These are phyloP conservation scores for Pelvicachromis taeniatus DNA, from an alignment of 2,113 vertebrate genomes.

Conservation along the genomic window DNA sequence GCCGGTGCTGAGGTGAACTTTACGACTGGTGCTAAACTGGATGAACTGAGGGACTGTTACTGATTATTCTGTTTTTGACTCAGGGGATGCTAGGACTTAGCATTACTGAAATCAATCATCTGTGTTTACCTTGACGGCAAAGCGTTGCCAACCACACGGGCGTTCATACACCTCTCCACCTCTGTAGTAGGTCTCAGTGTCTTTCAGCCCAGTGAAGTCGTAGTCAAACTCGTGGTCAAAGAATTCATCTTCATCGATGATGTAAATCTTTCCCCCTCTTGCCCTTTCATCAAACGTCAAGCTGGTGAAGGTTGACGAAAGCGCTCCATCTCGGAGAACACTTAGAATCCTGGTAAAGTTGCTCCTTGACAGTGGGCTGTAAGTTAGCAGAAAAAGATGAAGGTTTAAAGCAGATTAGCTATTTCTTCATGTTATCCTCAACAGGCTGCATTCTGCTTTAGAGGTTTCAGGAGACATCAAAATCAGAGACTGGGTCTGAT, in stretches of 20 bases:
- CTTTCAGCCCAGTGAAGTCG: background rate
- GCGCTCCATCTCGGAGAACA: fast-evolving
- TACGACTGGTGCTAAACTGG: background rate
- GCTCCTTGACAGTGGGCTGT: background rate
- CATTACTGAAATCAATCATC: background rate
- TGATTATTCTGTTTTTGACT: background rate
- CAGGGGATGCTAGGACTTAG: background rate
- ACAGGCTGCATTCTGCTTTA: background rate
- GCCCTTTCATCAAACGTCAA: fast-evolving
- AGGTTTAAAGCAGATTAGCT: background rate
- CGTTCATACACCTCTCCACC: background rate
- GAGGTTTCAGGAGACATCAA: too few relatives aligned
- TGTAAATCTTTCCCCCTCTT: background rate
- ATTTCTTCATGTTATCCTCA: background rate
- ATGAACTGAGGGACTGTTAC: background rate
- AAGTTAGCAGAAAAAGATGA: background rate
- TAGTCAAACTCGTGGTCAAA: background rate
- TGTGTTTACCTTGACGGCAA: background rate
- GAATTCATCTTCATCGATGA: background rate
- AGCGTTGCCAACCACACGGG: background rate
- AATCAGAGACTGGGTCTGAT: too few relatives aligned
- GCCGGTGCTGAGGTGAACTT: background rate
- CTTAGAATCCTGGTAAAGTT: background rate
- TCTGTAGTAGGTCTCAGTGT: background rate
- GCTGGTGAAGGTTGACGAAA: fast-evolving